Percentiles rank a stretch among this genome's conserved stretches.
Evolutionary conservation across 1,140 invertebrate species (phyloP).

Genomic region (Drosophila kohkoa): DNA sequence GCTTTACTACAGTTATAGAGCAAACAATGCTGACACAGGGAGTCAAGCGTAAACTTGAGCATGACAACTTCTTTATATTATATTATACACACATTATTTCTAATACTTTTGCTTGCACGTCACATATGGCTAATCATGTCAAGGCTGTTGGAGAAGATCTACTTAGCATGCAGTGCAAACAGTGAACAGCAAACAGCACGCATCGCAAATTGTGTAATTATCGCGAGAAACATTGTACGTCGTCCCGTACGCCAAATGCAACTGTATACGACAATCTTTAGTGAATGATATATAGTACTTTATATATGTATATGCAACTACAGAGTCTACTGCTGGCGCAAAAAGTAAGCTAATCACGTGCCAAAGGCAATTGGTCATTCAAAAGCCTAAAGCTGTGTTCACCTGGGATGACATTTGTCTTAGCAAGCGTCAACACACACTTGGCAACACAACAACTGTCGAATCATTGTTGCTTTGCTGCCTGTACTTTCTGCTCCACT

Average conservation of each 20-base stretch:
- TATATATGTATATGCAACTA: conserved; percentile 7
- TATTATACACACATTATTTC: neutral
- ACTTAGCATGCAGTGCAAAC: conserved; percentile 61
- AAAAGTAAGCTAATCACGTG: conserved; percentile 76
- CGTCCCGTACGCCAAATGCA: conserved; percentile 19
- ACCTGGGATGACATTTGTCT: conserved; percentile 70
- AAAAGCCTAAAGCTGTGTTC: conserved; percentile 47
- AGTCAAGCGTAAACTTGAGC: neutral
- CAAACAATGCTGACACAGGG: neutral
- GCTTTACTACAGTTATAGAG: neutral
- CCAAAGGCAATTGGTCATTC: conserved; percentile 63
- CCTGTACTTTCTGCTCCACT: conserved; percentile 69
- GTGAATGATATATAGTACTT: conserved; percentile 42
- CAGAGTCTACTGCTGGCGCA: conserved; percentile 23
- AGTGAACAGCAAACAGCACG: conserved; percentile 23
- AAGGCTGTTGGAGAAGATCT: conserved; percentile 55
- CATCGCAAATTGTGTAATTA: conserved; percentile 61
- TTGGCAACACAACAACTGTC: conserved; percentile 48
- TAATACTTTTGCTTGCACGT: conserved; percentile 18
- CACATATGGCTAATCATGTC: conserved; percentile 54
- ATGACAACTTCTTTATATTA: neutral
- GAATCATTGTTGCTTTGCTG: conserved; percentile 48
- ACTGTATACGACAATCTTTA: conserved; percentile 48
- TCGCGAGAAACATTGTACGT: conserved; percentile 35
- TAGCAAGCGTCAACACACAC: conserved; percentile 39